Percentiles rank a stretch among this genome's conserved stretches.
Evolutionary conservation across 2,888 invertebrate genomes (phyloP).

Genomic region (Lepidochrysops patricia): DNA sequence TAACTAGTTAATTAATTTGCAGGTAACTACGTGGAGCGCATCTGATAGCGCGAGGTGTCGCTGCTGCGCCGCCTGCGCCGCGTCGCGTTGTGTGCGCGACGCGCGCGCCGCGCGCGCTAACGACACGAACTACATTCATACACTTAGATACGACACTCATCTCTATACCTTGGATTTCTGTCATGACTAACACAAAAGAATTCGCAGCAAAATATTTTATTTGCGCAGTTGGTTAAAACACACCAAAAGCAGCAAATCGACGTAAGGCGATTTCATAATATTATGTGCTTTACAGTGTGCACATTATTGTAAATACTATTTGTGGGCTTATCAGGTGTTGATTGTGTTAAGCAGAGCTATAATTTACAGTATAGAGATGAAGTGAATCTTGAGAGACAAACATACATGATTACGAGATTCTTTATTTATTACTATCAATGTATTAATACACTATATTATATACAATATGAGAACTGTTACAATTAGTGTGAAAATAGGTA

Average conservation of each 20-base stretch:
- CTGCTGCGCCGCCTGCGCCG: constrained; percentile 61
- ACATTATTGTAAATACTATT: too few species aligned
- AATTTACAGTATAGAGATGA: background rate
- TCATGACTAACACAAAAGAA: too few species aligned
- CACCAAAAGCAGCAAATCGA: too few species aligned
- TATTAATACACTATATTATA: background rate
- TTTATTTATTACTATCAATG: background rate
- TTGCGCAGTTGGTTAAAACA: too few species aligned
- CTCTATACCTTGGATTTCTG: too few species aligned
- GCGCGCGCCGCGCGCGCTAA: constrained; percentile 28
- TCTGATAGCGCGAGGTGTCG: constrained; percentile 66
- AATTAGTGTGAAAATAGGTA: too few species aligned
- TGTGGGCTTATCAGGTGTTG: too few species aligned
- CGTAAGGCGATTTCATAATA: too few species aligned
- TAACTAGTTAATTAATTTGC: constrained; percentile 47
- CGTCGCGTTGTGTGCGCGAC: constrained; percentile 52
- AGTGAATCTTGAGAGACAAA: background rate
- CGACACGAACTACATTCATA: constrained; percentile 27
- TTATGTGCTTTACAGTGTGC: too few species aligned
- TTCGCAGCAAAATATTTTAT: too few species aligned
- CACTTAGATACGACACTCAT: background rate
- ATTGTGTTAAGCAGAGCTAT: background rate
- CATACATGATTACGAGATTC: background rate
- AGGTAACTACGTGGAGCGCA: constrained; percentile 83
- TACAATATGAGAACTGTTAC: too few species aligned